Percentiles rank a stretch among this genome's conserved stretches.
These are phyloP conservation scores for Lycophotia porphyrea DNA, from an alignment of 2,888 invertebrate species.

Conservation along the genomic window DNA sequence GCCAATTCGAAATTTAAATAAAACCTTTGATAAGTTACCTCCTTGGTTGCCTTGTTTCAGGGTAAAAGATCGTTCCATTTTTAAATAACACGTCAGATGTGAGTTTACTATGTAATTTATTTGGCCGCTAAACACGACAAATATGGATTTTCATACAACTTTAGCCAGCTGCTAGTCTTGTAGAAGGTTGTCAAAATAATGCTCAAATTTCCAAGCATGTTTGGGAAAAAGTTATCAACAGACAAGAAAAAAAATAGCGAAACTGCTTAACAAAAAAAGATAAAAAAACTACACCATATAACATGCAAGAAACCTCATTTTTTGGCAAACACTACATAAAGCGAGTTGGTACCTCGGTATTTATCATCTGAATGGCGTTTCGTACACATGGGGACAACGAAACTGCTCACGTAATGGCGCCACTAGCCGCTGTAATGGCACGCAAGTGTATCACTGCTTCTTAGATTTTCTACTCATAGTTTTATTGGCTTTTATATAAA, in stretches of 20 bases:
- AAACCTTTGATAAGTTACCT: no score
- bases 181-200: no score
- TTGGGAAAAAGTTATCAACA: no score
- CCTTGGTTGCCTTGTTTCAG: no score
- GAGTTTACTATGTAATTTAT: no score
- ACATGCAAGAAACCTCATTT: slow-evolving; percentile 14
- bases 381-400: slow-evolving; percentile 77
- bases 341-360: slow-evolving; percentile 60
- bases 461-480: slow-evolving; percentile 62
- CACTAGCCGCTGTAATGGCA: slow-evolving; percentile 74
- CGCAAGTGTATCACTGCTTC: slow-evolving; percentile 70
- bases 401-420: slow-evolving; percentile 75
- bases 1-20: no score
- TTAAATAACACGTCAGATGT: no score
- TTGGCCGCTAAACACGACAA: no score
- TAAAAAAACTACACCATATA: background rate
- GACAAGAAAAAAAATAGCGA: background rate
- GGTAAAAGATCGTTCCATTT: no score
- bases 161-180: no score
- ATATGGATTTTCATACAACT: no score
- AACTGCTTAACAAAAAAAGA: background rate
- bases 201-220: no score
- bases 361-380: slow-evolving; percentile 73
- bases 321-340: slow-evolving; percentile 34
- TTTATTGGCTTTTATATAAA: slow-evolving; percentile 64